phyloP scores from a whole-genome alignment of 2,797 vertebrate genomes.

The Varecia variegata region DNA sequence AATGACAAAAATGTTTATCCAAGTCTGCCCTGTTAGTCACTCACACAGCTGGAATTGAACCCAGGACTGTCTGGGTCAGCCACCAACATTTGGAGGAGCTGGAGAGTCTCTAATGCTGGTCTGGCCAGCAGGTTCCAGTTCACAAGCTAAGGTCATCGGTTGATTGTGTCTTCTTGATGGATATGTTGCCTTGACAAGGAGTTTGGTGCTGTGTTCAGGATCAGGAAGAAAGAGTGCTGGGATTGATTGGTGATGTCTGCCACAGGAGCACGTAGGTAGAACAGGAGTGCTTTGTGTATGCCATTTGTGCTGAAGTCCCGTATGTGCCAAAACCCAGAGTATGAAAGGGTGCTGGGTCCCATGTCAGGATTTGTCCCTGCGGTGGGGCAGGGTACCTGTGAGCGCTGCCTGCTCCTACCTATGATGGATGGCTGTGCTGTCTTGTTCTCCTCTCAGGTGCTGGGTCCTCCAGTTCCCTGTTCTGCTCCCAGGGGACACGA shows the following conservation, averaged over 20 bases:
- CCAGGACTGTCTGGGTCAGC: neutral
- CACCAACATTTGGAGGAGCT: neutral
- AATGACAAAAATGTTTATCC: neutral
- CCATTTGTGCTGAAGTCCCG: fast-evolving
- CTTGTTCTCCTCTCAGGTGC: neutral
- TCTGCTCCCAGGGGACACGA: neutral
- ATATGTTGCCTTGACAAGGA: neutral
- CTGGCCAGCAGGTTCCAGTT: neutral
- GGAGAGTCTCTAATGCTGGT: neutral
- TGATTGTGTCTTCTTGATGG: neutral
- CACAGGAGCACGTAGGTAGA: fast-evolving
- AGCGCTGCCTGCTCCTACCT: neutral
- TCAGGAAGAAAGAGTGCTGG: neutral
- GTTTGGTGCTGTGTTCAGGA: neutral
- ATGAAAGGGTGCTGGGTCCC: neutral
- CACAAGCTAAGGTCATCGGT: neutral
- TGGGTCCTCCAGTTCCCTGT: neutral
- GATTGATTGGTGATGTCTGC: neutral
- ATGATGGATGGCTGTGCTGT: fast-evolving
- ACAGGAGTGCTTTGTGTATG: fast-evolving
- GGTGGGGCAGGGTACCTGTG: neutral
- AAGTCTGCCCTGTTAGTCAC: neutral
- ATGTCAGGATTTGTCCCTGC: neutral
- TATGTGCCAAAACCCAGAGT: fast-evolving
- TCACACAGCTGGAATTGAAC: neutral